Conservation (phyloP, 2,888 invertebrate species). For the Electrophaes corylata region DNA sequence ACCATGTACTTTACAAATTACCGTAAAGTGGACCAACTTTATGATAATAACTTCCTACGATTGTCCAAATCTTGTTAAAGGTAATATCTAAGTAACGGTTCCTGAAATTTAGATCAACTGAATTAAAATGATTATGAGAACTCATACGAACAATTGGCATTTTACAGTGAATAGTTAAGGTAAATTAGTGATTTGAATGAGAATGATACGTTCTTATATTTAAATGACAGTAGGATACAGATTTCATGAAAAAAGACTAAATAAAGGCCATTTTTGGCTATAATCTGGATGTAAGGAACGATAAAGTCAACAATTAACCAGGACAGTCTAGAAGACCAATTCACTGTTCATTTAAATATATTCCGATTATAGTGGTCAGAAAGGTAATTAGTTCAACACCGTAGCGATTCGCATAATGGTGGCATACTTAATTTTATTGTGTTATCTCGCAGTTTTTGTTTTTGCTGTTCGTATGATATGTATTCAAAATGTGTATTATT, state of each 20-base stretch:
- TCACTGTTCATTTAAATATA: too few relatives aligned
- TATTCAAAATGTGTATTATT: too few relatives aligned
- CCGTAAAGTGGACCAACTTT: slow-evolving; percentile 52
- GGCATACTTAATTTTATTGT: too few relatives aligned
- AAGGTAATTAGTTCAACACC: too few relatives aligned
- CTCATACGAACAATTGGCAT: slow-evolving; percentile 48
- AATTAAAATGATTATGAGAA: slow-evolving; percentile 63
- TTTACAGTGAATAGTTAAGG: slow-evolving; percentile 35
- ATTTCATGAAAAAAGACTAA: not conserved
- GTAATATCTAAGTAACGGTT: slow-evolving; percentile 57
- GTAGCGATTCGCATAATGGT: too few relatives aligned
- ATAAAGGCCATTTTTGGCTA: too few relatives aligned
- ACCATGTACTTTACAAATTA: slow-evolving; percentile 50
- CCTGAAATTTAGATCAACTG: slow-evolving; percentile 50
- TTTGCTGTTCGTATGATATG: too few relatives aligned
- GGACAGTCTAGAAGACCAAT: too few relatives aligned
- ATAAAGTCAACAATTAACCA: too few relatives aligned
- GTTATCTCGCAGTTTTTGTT: too few relatives aligned
- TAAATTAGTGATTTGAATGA: slow-evolving; percentile 35
- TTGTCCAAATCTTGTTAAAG: slow-evolving; percentile 51
- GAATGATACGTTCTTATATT: slow-evolving; percentile 43
- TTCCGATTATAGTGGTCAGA: too few relatives aligned
- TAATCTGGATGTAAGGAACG: too few relatives aligned
- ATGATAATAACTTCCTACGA: slow-evolving; percentile 61
- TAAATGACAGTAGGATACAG: not conserved